These are phyloP conservation scores for Electrophaes corylata DNA, from an alignment of 2,888 invertebrate species.

Conservation along the genomic window DNA sequence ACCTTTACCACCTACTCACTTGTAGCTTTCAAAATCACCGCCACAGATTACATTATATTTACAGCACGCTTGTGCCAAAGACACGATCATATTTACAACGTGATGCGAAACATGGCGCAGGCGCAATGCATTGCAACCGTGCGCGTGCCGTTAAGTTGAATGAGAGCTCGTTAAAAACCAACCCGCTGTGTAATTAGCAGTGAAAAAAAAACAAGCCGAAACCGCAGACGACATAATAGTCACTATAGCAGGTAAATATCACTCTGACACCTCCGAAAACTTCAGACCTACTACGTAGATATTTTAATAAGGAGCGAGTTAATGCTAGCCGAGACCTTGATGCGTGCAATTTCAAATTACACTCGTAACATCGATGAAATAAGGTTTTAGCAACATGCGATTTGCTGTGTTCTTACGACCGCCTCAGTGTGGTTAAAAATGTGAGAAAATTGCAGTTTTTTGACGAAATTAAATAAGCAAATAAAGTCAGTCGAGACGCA, in stretches of 20 bases:
- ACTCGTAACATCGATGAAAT: too few relatives aligned
- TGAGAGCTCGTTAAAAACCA: conserved; percentile 75
- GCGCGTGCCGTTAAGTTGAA: conserved; percentile 70
- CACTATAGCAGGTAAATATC: not conserved
- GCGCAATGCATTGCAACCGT: conserved; percentile 42
- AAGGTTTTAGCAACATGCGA: too few relatives aligned
- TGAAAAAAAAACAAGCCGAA: conserved; percentile 53
- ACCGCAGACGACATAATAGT: conserved; percentile 17
- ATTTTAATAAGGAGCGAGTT: too few relatives aligned
- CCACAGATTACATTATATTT: conserved; percentile 11
- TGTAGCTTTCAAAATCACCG: conserved; percentile 14
- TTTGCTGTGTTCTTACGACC: too few relatives aligned
- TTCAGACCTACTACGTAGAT: too few relatives aligned
- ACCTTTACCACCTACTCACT: not conserved
- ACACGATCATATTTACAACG: conserved; percentile 51
- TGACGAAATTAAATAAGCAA: too few relatives aligned
- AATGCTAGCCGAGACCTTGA: too few relatives aligned
- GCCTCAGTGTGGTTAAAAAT: too few relatives aligned
- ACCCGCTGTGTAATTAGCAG: conserved; percentile 74
- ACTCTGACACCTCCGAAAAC: not conserved
- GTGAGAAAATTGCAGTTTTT: too few relatives aligned
- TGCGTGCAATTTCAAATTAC: too few relatives aligned
- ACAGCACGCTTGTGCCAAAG: conserved; percentile 39
- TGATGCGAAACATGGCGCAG: conserved; percentile 46
- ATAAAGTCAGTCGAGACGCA: too few relatives aligned